Percentiles rank a stretch among this genome's conserved stretches.
Conservation (phyloP, 2,797 vertebrate genomes). For the Scolopax rusticola region DNA sequence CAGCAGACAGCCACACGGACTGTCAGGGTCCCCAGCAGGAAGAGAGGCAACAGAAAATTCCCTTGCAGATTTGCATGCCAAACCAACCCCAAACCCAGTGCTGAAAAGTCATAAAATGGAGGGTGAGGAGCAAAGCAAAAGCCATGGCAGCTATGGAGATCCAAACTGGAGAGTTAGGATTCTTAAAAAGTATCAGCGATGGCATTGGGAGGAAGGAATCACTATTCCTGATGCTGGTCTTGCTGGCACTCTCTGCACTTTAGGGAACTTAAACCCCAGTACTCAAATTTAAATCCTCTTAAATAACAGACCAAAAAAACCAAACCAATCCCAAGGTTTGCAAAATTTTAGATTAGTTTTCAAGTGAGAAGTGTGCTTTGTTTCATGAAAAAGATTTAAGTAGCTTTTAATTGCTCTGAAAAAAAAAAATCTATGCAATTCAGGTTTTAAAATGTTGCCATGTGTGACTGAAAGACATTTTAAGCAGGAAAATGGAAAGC, state of each 20-base stretch:
- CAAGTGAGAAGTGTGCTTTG: background rate
- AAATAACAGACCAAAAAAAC: background rate
- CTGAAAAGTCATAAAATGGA: too few species aligned
- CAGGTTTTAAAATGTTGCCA: background rate
- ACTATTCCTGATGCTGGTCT: background rate
- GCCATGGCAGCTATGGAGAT: background rate
- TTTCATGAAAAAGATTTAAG: background rate
- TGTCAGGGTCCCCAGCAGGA: accelerated
- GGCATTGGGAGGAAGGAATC: background rate
- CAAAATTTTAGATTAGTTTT: background rate
- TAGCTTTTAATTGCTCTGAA: background rate
- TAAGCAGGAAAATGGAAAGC: background rate
- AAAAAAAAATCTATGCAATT: background rate
- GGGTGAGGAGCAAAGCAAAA: background rate
- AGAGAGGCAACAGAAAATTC: background rate
- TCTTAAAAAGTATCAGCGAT: background rate
- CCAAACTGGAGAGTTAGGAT: background rate
- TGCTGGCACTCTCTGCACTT: background rate
- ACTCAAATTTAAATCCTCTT: background rate
- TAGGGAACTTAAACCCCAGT: background rate
- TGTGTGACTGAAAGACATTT: background rate
- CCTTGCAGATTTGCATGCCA: background rate
- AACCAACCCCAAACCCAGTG: background rate
- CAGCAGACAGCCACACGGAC: background rate
- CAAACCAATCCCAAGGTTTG: background rate